A percentile compares a stretch with the other conserved stretches of the same genome.
phyloP scores from a whole-genome alignment of 2,888 invertebrate species.

The Linyphia triangularis region DNA sequence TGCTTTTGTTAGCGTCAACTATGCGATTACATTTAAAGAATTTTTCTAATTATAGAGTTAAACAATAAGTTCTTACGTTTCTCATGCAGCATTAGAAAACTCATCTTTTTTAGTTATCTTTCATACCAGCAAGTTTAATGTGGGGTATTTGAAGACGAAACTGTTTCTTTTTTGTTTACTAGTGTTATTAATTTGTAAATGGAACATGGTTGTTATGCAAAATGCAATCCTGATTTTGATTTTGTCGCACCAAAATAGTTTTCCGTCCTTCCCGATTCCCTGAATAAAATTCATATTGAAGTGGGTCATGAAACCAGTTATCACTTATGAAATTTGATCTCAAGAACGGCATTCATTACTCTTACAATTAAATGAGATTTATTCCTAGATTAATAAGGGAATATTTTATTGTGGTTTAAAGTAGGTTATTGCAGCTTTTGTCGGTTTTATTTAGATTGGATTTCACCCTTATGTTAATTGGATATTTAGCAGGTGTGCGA shows the following conservation, averaged over 20 bases:
- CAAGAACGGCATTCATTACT: background rate
- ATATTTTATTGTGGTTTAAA: conserved; percentile 1
- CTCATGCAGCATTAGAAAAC: too few relatives aligned
- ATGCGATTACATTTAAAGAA: too few relatives aligned
- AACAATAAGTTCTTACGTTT: too few relatives aligned
- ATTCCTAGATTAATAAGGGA: background rate
- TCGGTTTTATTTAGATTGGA: background rate
- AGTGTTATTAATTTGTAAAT: too few relatives aligned
- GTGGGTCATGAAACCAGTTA: background rate
- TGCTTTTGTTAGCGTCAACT: too few relatives aligned
- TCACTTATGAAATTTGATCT: background rate
- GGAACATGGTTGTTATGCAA: too few relatives aligned
- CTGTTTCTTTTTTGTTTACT: too few relatives aligned
- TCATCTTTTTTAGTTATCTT: too few relatives aligned
- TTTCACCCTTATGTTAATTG: background rate
- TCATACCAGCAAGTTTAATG: too few relatives aligned
- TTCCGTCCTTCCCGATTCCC: background rate
- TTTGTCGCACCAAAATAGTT: background rate
- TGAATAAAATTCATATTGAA: background rate
- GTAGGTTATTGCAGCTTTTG: background rate
- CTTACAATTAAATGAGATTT: conserved; percentile 23
- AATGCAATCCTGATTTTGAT: background rate
- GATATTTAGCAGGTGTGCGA: background rate
- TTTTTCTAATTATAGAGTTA: too few relatives aligned
- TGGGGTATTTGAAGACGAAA: too few relatives aligned